These are phyloP conservation scores for Saimiri boliviensis DNA, from an alignment of 2,113 vertebrate genomes.

Conservation along the genomic window DNA sequence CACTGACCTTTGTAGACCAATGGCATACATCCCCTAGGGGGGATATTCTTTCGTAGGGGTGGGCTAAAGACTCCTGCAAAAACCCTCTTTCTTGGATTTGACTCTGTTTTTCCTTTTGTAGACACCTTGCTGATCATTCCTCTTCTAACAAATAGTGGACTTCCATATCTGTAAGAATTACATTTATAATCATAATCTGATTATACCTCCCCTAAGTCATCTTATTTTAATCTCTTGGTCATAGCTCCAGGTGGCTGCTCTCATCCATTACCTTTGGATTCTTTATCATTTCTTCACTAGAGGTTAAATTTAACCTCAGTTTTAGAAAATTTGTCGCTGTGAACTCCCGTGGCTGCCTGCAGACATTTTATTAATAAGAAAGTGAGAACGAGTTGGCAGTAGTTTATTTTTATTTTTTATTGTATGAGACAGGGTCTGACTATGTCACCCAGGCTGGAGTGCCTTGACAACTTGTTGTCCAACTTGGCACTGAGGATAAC, in stretches of 20 bases:
- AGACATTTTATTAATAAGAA: conserved; percentile 11
- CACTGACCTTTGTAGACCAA: neutral
- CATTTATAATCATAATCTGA: conserved; percentile 47
- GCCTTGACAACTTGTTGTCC: conserved; percentile 7
- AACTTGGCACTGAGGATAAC: neutral
- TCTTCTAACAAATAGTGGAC: neutral
- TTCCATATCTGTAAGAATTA: neutral
- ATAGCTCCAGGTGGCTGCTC: neutral
- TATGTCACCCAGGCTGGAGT: too few relatives aligned
- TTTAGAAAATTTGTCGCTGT: neutral
- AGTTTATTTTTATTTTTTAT: neutral
- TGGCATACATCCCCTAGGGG: too few relatives aligned
- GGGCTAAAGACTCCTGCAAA: neutral
- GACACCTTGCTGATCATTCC: neutral
- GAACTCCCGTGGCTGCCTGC: neutral
- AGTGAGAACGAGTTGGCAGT: neutral
- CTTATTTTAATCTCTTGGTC: conserved; percentile 49
- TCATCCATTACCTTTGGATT: neutral
- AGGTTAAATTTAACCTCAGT: conserved; percentile 16
- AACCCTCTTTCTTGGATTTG: neutral
- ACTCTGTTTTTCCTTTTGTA: neutral
- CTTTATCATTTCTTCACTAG: neutral
- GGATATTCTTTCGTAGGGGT: neutral
- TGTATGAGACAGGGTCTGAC: too few relatives aligned
- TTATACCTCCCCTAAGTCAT: neutral